These are phyloP conservation scores for Ceyx melanurus DNA, from an alignment of 2,113 vertebrate species.

Conservation along the genomic window DNA sequence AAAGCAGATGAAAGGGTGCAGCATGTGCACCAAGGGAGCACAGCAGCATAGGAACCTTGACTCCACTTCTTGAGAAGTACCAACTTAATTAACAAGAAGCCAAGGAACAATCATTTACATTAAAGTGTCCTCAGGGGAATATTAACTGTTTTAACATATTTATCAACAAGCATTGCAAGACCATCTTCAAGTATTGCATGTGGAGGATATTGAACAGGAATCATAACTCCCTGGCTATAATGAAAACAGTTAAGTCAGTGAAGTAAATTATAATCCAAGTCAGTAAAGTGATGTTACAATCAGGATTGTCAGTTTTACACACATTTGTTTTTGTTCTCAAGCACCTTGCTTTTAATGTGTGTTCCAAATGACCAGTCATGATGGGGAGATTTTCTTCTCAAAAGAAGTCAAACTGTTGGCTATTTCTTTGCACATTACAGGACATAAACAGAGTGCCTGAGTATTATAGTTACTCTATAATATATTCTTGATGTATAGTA, in stretches of 20 bases:
- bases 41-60: not conserved
- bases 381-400: not conserved
- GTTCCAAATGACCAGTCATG: not conserved
- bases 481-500: not conserved
- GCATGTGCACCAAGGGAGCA: not conserved
- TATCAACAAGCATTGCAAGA: constrained; percentile 20
- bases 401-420: not conserved
- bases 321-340: not conserved
- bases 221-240: constrained; percentile 1
- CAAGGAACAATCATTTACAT: not conserved
- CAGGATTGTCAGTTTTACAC: not conserved
- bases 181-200: not conserved
- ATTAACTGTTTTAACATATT: not conserved
- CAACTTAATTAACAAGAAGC: not conserved
- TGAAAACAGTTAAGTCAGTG: not conserved
- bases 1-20: not conserved
- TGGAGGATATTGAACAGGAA: not conserved
- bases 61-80: not conserved
- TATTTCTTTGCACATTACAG: not conserved
- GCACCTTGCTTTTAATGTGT: not conserved
- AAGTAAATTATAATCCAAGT: not conserved
- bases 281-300: too few species aligned
- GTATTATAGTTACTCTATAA: not conserved
- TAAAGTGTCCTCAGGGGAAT: not conserved
- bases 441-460: not conserved